A percentile compares a stretch with the other conserved stretches of the same genome.
These are phyloP conservation scores for Dolichomitus sp. DNA, from an alignment of 2,888 invertebrate species.

Conservation along the genomic window DNA sequence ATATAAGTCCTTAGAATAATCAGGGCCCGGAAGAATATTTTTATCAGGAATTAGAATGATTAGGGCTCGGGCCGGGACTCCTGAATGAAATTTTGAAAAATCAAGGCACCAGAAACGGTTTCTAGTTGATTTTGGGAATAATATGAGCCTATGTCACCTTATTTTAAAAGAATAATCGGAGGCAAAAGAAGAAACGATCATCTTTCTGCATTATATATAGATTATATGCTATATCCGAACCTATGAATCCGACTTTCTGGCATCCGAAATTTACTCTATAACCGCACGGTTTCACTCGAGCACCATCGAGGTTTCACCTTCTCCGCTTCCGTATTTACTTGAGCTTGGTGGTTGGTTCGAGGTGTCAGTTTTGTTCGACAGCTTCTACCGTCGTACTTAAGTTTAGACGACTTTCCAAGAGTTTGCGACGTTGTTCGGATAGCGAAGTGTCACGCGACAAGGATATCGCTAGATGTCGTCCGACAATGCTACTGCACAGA, in stretches of 20 bases:
- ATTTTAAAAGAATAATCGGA: no score
- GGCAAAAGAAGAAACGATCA: no score
- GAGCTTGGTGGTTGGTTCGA: conserved; percentile 24
- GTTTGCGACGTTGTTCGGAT: conserved; percentile 23
- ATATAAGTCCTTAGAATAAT: no score
- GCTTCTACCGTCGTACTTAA: conserved; percentile 29
- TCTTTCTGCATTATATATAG: no score
- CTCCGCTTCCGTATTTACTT: conserved; percentile 21
- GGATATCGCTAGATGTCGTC: conserved; percentile 5
- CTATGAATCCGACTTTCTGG: conserved; percentile 6
- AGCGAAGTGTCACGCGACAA: conserved; percentile 20
- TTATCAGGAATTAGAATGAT: no score
- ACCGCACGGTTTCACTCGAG: conserved; percentile 27
- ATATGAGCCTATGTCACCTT: no score
- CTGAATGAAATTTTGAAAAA: no score
- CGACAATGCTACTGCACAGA: background rate
- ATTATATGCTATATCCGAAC: no score
- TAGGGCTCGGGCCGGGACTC: no score
- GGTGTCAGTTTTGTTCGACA: conserved; percentile 45
- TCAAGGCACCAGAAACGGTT: no score
- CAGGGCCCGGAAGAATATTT: no score
- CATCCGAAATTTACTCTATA: conserved; percentile 7
- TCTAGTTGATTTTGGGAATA: no score
- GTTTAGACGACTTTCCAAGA: conserved; percentile 41
- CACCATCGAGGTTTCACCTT: conserved; percentile 12